Base-by-base conservation (phyloP, 2,797 vertebrate species). In the Arctocebus calabarensis region DNA sequence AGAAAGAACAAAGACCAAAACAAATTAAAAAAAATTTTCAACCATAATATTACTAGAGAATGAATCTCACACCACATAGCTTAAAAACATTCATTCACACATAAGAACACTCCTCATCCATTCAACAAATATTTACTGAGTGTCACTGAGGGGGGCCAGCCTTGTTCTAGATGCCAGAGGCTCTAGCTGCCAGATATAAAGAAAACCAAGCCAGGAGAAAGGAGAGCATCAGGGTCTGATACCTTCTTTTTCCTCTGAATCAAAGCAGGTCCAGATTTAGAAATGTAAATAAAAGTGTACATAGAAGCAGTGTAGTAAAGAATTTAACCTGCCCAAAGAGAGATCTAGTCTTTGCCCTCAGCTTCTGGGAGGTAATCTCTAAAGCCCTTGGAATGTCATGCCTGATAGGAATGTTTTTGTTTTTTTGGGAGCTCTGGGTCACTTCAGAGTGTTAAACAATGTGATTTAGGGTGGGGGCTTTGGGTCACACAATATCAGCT, bases 381-480 rank as follows among this genome's bases (percentile, higher is more conserved):
- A 89, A 96, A 95, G 86, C 89, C 87, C 40, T 52, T 89, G 96
- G 96, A 97, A 97, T 95, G 95, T 74, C 86, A 87, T 92, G 93
- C 86, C 84, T 94, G 95, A 95, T 62, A 95, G 96, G 96, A 97
- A 96, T 96, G 97, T 95, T 95, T 97, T 95, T 93, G 91, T 96
- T 95, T 97, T 73, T 93, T 77, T 40, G 10, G 45, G 57, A 84
- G 62, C 70, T 61, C 81, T 66, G 64, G 71, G 61, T 93, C 95
- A 92, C 75, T 74, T 34, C 74, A 92, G 91, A 96, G 86, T 95
- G 91, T 89, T 79, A 57, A 84, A 90, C 59, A 84, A 40, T 83
- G 90, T 87, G 93, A 93, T 68, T 66, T n/a, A 62, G 74, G 86
- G 74, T 55, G 29, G 37, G 71, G 48, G 52, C 59, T 55, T 92